Evolutionary conservation across 2,797 vertebrate species (phyloP).

Genomic region (Mormyrops attenuatus): DNA sequence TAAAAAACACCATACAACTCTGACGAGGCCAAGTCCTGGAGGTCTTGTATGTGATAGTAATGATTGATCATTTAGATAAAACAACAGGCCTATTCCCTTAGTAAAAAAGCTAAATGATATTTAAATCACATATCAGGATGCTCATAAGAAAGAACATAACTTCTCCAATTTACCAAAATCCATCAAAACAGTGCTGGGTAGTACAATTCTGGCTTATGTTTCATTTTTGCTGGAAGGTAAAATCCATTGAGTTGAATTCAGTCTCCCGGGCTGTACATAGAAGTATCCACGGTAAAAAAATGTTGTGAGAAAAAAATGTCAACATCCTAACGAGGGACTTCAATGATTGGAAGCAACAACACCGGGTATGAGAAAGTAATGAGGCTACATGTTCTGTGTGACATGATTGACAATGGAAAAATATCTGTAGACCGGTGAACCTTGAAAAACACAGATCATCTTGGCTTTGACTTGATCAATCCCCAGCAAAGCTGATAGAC

Average conservation of each 20-base stretch:
- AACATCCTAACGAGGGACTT: not conserved
- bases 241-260: not conserved
- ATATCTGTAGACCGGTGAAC: not conserved
- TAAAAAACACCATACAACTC: not conserved
- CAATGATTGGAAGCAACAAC: not conserved
- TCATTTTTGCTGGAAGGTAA: not conserved
- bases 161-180: not conserved
- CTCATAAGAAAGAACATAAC: not conserved
- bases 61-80: not conserved
- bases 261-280: not conserved
- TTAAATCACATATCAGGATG: not conserved
- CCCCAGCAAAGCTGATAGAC: not conserved
- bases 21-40: not conserved
- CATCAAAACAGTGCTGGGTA: not conserved
- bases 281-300: not conserved
- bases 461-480: not conserved
- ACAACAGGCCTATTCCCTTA: not conserved
- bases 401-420: not conserved
- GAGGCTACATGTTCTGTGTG: not conserved
- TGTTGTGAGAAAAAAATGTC: not conserved
- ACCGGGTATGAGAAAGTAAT: not conserved
- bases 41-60: not conserved
- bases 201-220: not conserved
- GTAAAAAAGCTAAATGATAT: not conserved
- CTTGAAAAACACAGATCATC: not conserved